phyloP scores from a whole-genome alignment of 2,797 vertebrate genomes.

The Decapterus maruadsi region DNA sequence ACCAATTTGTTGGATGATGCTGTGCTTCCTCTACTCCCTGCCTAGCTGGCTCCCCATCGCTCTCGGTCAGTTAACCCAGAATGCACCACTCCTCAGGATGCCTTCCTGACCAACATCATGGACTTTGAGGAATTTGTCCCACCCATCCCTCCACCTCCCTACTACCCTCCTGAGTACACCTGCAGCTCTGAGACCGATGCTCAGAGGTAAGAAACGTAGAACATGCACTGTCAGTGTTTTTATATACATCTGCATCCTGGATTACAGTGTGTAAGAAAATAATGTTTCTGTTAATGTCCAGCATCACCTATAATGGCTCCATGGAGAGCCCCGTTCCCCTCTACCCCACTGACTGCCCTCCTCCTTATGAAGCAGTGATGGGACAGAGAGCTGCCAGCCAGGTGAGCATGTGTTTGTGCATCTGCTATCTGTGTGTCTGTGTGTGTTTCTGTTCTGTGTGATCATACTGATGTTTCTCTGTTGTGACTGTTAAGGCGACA shows the following conservation, averaged over 20 bases:
- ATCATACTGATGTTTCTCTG: slow-evolving; percentile 34
- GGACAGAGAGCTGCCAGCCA: slow-evolving; percentile 93
- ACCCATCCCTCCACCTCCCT: slow-evolving; percentile 95
- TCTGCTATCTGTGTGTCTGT: background rate
- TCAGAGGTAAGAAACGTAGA: slow-evolving; percentile 87
- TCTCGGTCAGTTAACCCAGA: slow-evolving; percentile 93
- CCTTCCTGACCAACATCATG: slow-evolving; percentile 94
- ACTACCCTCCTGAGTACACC: slow-evolving; percentile 97
- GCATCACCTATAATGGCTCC: slow-evolving; percentile 98
- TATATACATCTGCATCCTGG: too few species aligned
- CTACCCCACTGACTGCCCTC: slow-evolving; percentile 96
- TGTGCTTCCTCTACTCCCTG: slow-evolving; percentile 9
- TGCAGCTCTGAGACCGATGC: slow-evolving; percentile 98
- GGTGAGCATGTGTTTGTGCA: slow-evolving; percentile 77
- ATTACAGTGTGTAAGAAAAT: background rate
- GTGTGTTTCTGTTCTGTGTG: background rate
- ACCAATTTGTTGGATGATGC: background rate
- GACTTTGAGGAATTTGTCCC: slow-evolving; percentile 98
- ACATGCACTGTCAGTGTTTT: background rate
- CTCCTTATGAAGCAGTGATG: slow-evolving; percentile 96
- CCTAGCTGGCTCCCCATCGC: slow-evolving; percentile 92
- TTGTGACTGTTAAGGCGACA: slow-evolving; percentile 88
- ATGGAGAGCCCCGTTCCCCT: slow-evolving; percentile 97
- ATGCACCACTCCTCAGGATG: slow-evolving; percentile 93
- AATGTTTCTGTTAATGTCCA: slow-evolving; percentile 60